A percentile compares a stretch with the other conserved stretches of the same genome.
Conservation (phyloP, 2,113 vertebrate genomes). For the Rhodinocichla rosea region DNA sequence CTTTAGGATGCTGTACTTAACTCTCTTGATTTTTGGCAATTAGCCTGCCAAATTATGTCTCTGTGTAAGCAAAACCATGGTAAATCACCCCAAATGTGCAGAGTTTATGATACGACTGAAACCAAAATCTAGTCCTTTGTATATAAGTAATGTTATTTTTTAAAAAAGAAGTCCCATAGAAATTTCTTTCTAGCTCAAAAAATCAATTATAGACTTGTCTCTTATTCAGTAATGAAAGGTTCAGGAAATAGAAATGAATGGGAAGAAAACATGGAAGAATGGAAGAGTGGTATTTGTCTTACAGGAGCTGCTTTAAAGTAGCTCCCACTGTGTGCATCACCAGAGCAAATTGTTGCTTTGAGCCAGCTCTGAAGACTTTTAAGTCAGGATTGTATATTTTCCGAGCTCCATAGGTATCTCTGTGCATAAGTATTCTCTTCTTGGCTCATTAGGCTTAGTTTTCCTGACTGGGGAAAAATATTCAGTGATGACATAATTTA, state of each 20-base stretch:
- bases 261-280: not conserved
- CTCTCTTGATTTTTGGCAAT: not conserved
- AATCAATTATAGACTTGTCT: not conserved
- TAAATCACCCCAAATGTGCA: not conserved
- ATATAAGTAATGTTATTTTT: not conserved
- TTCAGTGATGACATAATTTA: conserved; percentile 9
- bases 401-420: not conserved
- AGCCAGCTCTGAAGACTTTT: not conserved
- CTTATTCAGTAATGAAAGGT: not conserved
- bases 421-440: not conserved
- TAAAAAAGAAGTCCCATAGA: not conserved
- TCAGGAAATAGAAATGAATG: not conserved
- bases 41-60: not conserved
- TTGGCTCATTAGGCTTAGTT: not conserved
- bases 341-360: not conserved
- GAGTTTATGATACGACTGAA: not conserved
- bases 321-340: not conserved
- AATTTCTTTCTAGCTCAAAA: not conserved
- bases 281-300: not conserved
- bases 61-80: not conserved
- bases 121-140: not conserved
- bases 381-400: not conserved
- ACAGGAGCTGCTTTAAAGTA: not conserved
- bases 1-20: not conserved
- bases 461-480: conserved; percentile 10